Conservation (phyloP, 2,797 vertebrate species). For the Novumbra hubbsi region DNA sequence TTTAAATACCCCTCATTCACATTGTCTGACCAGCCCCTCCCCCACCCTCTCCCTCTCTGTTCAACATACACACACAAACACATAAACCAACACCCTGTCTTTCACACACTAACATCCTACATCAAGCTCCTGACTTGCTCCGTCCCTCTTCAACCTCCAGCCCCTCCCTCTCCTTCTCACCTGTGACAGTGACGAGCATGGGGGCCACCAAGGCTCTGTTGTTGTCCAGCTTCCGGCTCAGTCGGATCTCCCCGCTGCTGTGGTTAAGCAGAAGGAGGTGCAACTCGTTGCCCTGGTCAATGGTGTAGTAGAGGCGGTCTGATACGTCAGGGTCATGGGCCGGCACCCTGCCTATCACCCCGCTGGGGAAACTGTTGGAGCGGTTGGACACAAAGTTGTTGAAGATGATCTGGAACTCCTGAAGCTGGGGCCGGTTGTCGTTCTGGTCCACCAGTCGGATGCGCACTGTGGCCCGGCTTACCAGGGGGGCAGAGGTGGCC, state of each 20-base stretch:
- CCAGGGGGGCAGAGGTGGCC: constrained; percentile 96
- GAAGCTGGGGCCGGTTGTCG: constrained; percentile 90
- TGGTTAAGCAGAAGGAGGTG: constrained; percentile 95
- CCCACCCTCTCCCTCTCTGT: neutral
- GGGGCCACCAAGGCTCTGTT: constrained; percentile 94
- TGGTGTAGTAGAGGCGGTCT: constrained; percentile 91
- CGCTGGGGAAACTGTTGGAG: constrained; percentile 94
- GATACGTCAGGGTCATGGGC: constrained; percentile 95
- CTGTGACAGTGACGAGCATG: constrained; percentile 96
- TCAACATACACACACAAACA: constrained; percentile 17
- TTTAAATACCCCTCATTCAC: too few relatives aligned
- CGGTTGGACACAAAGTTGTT: constrained; percentile 98
- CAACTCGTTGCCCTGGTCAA: constrained; percentile 93
- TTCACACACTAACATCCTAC: neutral
- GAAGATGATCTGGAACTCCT: constrained; percentile 98
- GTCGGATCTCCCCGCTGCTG: constrained; percentile 91
- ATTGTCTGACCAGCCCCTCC: neutral
- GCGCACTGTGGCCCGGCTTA: constrained; percentile 93
- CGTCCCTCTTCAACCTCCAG: neutral
- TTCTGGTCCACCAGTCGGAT: constrained; percentile 94
- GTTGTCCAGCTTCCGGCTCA: constrained; percentile 97
- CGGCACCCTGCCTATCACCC: constrained; percentile 92
- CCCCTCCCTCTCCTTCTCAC: constrained; percentile 72
- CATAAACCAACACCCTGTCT: neutral
- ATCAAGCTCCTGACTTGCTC: constrained; percentile 41